Conservation (phyloP, 2,113 vertebrate genomes). For the Pangasianodon hypophthalmus region DNA sequence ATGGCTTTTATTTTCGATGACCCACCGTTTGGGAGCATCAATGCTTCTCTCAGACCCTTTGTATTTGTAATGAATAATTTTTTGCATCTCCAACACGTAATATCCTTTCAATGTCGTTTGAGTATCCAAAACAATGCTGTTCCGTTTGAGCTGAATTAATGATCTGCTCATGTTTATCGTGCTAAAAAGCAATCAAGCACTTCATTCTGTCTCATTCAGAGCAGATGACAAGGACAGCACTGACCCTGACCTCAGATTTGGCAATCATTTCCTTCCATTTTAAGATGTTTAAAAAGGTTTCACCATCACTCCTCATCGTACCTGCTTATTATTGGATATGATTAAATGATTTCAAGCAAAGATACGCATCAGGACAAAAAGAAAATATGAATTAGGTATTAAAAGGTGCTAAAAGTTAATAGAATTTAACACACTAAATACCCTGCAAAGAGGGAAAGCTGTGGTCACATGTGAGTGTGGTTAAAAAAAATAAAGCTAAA, state of each 20-base stretch:
- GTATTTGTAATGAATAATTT: conserved; percentile 29
- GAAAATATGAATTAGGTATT: conserved; percentile 14
- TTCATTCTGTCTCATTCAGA: neutral
- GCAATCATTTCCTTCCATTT: conserved; percentile 40
- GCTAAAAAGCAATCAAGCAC: conserved; percentile 20
- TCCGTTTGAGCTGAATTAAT: conserved; percentile 29
- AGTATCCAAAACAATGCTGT: conserved; percentile 17
- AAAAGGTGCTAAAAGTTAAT: neutral
- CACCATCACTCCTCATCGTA: conserved; percentile 21
- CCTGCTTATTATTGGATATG: conserved; percentile 35
- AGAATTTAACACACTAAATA: conserved; percentile 17
- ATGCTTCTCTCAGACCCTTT: conserved; percentile 13
- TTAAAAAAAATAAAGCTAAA: neutral
- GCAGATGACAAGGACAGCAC: neutral
- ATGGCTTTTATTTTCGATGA: neutral
- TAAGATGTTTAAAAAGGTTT: conserved; percentile 32
- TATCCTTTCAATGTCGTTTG: neutral
- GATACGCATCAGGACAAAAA: neutral
- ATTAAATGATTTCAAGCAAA: conserved; percentile 44
- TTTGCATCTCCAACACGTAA: neutral
- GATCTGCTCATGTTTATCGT: conserved; percentile 27
- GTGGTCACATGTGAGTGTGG: neutral
- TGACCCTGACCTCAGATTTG: conserved; percentile 1
- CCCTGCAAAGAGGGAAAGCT: neutral
- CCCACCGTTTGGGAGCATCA: neutral